Base-by-base conservation (phyloP, 2,113 vertebrate species). In the Rhea americana region DNA sequence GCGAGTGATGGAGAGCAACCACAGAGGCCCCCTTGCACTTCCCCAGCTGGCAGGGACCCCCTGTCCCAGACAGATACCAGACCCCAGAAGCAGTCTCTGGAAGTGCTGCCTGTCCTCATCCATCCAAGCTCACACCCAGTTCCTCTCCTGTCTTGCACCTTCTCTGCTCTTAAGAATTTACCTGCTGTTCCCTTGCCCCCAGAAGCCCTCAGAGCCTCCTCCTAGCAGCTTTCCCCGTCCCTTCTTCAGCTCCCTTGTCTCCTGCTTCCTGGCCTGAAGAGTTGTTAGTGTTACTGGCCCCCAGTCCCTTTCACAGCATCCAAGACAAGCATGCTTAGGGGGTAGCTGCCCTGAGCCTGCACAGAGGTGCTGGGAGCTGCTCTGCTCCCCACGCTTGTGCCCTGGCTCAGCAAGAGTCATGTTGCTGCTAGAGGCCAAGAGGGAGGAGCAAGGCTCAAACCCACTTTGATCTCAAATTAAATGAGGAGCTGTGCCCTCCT, bases 391-490 rank as follows among this genome's bases (percentile, higher is more conserved):
- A 41, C 71, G 79, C 62, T 87, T 35, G 41, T 76, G 9, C 84
- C 6, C 0, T 86, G 73, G 62, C 73, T 96, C 92, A 85, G 91
- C 85, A 86, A 6, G 0, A 83, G 61, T 87, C 35, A 2, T 2
- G 0, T 55, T 85, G 61, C 72, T 3, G 25, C 91, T 83, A 87
- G 87, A 85, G 89, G 85, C 87, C 82, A 65, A 87, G 65, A 91
- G 87, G 66, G 84, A 77, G 91, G 87, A 87, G 85, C 0, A 0
- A 5, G 35, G 47, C 32, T 93, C 48, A 35, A 35, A 35, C 17
- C 6, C 12, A 74, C 85, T 95, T 96, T 93, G 90, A 93, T 95
- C 85, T 92, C 63, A 63, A 5, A 77, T 39, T 91, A 87, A 71
- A 65, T 39, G 55, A 3, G 0, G 85, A 93, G 66, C 88, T 50